A percentile compares a stretch with the other conserved stretches of the same genome.
Evolutionary conservation across 2,113 vertebrate genomes (phyloP).

Genomic region (Lepus americanus): DNA sequence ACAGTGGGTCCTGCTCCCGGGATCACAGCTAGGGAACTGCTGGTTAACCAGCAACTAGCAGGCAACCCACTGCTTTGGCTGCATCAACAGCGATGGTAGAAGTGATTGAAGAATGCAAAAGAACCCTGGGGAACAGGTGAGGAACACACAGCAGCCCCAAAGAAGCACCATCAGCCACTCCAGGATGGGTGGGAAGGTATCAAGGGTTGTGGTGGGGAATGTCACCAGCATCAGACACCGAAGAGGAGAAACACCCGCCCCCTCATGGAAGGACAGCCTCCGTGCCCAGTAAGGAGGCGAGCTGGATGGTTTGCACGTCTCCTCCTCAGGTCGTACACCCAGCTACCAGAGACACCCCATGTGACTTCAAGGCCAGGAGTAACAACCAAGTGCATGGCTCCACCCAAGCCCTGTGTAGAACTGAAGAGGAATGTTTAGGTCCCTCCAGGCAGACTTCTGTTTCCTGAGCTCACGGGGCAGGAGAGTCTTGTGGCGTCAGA

Average conservation of each 20-base stretch:
- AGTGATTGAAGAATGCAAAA: constrained; percentile 87
- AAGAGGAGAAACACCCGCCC: constrained; percentile 55
- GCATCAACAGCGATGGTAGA: constrained; percentile 86
- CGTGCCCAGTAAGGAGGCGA: constrained; percentile 77
- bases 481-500: constrained; percentile 44
- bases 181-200: neutral
- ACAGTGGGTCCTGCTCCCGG: constrained; percentile 88
- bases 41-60: constrained; percentile 86
- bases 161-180: constrained; percentile 54
- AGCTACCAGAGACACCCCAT: constrained; percentile 71
- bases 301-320: constrained; percentile 74
- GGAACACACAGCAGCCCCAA: constrained; percentile 58
- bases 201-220: neutral
- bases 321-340: constrained; percentile 15
- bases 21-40: constrained; percentile 87
- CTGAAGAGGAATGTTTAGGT: constrained; percentile 72
- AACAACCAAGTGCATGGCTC: constrained; percentile 65
- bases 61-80: constrained; percentile 84
- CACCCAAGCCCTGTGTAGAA: constrained; percentile 46
- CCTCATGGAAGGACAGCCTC: constrained; percentile 75
- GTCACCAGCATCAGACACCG: neutral
- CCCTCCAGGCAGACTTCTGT: constrained; percentile 59
- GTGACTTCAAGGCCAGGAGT: constrained; percentile 54
- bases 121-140: constrained; percentile 58
- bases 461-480: constrained; percentile 66